Base-by-base conservation (phyloP, 1,140 invertebrate species). In the Eumaeus atala region DNA sequence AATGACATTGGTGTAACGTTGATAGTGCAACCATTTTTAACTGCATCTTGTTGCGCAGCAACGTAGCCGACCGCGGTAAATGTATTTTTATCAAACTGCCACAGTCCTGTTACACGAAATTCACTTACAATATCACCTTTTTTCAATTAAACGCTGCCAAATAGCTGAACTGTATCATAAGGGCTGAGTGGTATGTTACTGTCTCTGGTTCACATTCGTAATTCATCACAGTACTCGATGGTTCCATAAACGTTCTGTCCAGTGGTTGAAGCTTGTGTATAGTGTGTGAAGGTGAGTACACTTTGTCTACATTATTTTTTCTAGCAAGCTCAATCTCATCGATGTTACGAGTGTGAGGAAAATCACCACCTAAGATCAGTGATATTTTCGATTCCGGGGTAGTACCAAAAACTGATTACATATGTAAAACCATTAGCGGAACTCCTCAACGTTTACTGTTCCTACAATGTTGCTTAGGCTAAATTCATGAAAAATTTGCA, bases 221-320 rank as follows among this genome's bases (percentile, higher is more conserved):
- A 59, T 65, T 67, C 84, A 28, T 65, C 61, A 62, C 75, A 78
- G 28, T 77, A 76, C 89, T 89, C 9, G 90, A 76, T 44, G 87
- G 70, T 3, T 70, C 69, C 72, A 80, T 89, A 9, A 89, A 76
- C 28, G 67, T 59, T 10, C 73, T 68, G 62, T 89, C 86, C 10
- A 90, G 53, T 9, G 88, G 88, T 58, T 90, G 87, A 11, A 89
- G 44, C 56, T 83, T 87, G 62, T 89, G 77, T 7, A 73, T 79
- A 16, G 62, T 74, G 54, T 89, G 85, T 10, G 87, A 84, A 33
- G 87, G 84, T 59, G 89, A 64, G 12, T 78, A 79, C 0, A 89
- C 53, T 12, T 82, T 65, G 4, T 57, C 62, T 0, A 87, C 66
- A 9, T 70, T 71, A 64, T 84, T 74, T 28, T 81, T 61, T 54